These are phyloP conservation scores for Xerus rutilus DNA, from an alignment of 2,797 vertebrate species.

Conservation along the genomic window DNA sequence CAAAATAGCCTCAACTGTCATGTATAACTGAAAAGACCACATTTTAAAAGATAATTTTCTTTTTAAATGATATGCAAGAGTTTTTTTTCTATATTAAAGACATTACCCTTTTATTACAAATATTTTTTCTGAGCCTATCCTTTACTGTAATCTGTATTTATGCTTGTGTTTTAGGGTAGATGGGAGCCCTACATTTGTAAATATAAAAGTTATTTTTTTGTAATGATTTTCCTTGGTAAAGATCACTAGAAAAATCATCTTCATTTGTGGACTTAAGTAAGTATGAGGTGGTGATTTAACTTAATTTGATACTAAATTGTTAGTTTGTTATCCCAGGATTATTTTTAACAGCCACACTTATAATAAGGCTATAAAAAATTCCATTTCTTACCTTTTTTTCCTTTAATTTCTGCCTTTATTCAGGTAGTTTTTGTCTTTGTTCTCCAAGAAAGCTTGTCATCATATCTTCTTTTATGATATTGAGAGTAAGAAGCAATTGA, in stretches of 20 bases:
- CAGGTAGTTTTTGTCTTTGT: background rate
- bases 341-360: conserved; percentile 1
- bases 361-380: background rate
- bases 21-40: too few relatives aligned
- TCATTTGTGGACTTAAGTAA: background rate
- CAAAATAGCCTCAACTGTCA: too few relatives aligned
- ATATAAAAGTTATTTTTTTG: conserved; percentile 41
- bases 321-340: background rate
- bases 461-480: background rate
- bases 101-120: background rate
- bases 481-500: conserved; percentile 19
- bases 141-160: background rate
- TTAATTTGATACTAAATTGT: conserved; percentile 1
- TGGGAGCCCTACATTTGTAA: conserved; percentile 1
- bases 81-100: background rate
- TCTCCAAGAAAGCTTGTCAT: background rate
- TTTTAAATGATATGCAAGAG: background rate
- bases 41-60: background rate
- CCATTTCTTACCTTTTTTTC: background rate
- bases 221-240: background rate
- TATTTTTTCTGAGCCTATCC: background rate
- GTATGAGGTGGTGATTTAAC: background rate
- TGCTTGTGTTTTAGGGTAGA: conserved; percentile 6
- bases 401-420: background rate
- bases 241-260: background rate